Percentiles rank a stretch among this genome's conserved stretches.
These are phyloP conservation scores for Hemicentrotus pulcherrimus DNA, from an alignment of 35 echinoderm and acorn worm species.

Conservation along the genomic window DNA sequence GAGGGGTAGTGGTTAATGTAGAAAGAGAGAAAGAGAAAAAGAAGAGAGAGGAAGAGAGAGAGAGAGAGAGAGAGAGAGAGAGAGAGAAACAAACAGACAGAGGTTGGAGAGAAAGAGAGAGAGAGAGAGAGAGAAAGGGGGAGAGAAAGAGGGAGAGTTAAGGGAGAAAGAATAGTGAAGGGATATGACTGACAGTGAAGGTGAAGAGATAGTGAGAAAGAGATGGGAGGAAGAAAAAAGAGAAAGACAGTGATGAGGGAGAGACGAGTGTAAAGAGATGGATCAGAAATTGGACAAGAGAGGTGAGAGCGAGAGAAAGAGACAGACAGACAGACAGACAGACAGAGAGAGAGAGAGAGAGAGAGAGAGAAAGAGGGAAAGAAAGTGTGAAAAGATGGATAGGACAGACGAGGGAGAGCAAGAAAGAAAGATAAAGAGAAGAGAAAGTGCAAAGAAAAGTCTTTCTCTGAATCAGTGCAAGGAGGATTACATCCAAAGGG, in stretches of 20 bases:
- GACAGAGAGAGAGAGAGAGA: not conserved
- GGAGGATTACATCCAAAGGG: constrained; percentile 21
- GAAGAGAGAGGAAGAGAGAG: not conserved
- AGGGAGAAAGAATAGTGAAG: too few species aligned
- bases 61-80: not conserved
- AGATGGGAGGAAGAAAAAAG: not conserved
- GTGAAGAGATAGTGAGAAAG: not conserved
- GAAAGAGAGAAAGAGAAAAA: not conserved
- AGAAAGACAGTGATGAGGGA: not conserved
- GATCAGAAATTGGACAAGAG: not conserved
- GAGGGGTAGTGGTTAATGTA: not conserved
- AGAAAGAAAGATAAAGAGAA: not conserved
- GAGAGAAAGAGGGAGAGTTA: not conserved
- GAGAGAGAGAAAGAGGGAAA: not conserved
- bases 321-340: not conserved
- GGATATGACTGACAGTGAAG: not conserved
- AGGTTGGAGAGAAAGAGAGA: not conserved
- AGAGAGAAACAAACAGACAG: not conserved
- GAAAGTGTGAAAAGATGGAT: not conserved
- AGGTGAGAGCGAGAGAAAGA: not conserved
- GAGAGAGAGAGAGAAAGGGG: too few species aligned
- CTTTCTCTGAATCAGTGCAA: not conserved
- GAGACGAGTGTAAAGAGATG: not conserved
- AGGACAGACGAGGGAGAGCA: not conserved
- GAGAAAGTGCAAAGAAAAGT: not conserved